phyloP scores from a whole-genome alignment of 2,797 vertebrate genomes.

The Thamnophis elegans region DNA sequence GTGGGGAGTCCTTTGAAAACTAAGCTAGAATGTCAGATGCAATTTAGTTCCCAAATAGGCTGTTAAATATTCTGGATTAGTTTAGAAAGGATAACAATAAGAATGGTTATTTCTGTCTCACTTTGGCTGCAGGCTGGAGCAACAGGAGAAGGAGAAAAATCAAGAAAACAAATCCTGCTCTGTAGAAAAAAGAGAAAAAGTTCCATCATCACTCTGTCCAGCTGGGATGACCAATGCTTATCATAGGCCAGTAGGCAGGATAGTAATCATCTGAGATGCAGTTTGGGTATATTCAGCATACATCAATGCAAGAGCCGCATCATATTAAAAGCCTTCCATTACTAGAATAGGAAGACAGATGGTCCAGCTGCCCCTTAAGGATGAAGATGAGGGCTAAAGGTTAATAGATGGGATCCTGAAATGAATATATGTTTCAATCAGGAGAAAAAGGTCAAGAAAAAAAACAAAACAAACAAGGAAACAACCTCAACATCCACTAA shows the following conservation, averaged over 20 bases:
- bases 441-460: neutral
- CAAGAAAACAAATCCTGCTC: slow-evolving; percentile 43
- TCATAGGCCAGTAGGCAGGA: slow-evolving; percentile 48
- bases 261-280: slow-evolving; percentile 45
- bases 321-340: neutral
- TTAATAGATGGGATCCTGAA: neutral
- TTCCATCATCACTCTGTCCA: slow-evolving; percentile 53
- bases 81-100: slow-evolving; percentile 15
- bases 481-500: neutral
- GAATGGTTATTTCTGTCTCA: neutral
- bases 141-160: neutral
- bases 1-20: slow-evolving; percentile 60
- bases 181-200: slow-evolving; percentile 44
- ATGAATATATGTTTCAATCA: neutral
- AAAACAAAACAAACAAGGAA: neutral
- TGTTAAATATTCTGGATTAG: slow-evolving; percentile 58
- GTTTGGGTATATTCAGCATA: slow-evolving; percentile 28
- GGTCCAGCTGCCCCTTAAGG: slow-evolving; percentile 23
- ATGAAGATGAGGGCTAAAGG: slow-evolving; percentile 6
- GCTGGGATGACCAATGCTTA: slow-evolving; percentile 39
- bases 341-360: slow-evolving; percentile 34
- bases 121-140: slow-evolving; percentile 10
- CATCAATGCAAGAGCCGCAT: neutral
- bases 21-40: slow-evolving; percentile 53
- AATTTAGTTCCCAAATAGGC: slow-evolving; percentile 54